A percentile compares a stretch with the other conserved stretches of the same genome.
phyloP scores from a whole-genome alignment of 92 coral and sea anemone genomes.

The Actinostola sp. region DNA sequence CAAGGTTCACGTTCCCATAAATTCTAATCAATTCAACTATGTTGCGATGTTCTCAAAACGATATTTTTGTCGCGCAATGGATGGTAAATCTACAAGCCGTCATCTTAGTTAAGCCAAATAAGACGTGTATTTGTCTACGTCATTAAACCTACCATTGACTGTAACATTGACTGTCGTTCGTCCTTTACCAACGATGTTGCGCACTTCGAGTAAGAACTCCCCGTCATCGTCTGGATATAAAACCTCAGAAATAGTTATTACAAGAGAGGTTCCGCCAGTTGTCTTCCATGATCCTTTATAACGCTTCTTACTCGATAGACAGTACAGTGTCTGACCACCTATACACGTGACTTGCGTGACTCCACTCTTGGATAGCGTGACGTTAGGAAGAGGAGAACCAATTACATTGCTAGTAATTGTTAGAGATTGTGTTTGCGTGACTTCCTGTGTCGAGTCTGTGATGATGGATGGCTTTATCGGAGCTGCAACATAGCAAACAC shows the following conservation, averaged over 20 bases:
- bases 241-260: background rate
- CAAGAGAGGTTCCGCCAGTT: conserved; percentile 18
- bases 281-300: background rate
- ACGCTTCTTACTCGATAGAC: background rate
- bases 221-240: conserved; percentile 40
- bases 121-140: background rate
- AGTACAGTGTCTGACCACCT: conserved; percentile 31
- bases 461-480: conserved; percentile 1
- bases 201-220: conserved; percentile 17
- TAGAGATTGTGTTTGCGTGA: background rate
- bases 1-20: no score
- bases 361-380: conserved; percentile 49
- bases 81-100: no score
- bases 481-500: background rate
- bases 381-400: conserved; percentile 72
- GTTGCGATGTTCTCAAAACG: no score
- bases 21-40: no score
- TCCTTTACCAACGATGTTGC: conserved; percentile 19
- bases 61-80: no score
- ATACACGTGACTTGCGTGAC: conserved; percentile 43
- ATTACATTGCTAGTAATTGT: conserved; percentile 33
- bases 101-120: background rate
- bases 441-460: background rate
- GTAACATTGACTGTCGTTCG: background rate
- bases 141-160: background rate